Evolutionary conservation across 2,797 vertebrate species (phyloP).

Genomic region (Aulostomus chinensis): DNA sequence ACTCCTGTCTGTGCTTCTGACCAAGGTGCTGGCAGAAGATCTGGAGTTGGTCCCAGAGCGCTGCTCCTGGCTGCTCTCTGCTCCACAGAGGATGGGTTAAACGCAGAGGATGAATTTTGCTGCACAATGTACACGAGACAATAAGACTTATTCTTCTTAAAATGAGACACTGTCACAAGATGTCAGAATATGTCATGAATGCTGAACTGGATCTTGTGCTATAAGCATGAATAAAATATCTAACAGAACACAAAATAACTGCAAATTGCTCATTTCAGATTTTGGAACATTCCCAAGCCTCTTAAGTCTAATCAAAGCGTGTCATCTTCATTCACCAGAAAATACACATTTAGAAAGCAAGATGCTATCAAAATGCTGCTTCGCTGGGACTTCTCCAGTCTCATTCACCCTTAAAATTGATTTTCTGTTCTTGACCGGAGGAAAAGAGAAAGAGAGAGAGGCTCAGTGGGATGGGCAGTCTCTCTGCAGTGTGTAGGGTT

Average conservation of each 20-base stretch:
- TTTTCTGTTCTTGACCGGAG: slow-evolving; percentile 21
- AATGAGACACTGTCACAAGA: too few relatives aligned
- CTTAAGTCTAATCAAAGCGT: slow-evolving; percentile 5
- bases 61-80: too few relatives aligned
- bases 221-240: slow-evolving; percentile 1
- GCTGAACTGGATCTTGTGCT: too few relatives aligned
- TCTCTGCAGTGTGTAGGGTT: slow-evolving; percentile 22
- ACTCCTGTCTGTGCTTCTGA: too few relatives aligned
- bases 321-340: slow-evolving; percentile 20
- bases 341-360: slow-evolving; percentile 23
- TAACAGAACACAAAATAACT: slow-evolving; percentile 8
- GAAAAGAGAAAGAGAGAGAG: not conserved
- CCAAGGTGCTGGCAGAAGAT: too few relatives aligned
- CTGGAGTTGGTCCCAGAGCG: too few relatives aligned
- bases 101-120: too few relatives aligned
- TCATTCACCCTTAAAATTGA: slow-evolving; percentile 45
- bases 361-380: slow-evolving; percentile 23
- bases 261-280: slow-evolving; percentile 1
- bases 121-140: too few relatives aligned
- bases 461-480: slow-evolving; percentile 4
- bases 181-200: too few relatives aligned
- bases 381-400: slow-evolving; percentile 24
- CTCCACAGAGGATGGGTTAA: too few relatives aligned
- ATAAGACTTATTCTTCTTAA: too few relatives aligned
- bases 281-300: slow-evolving; percentile 9